A percentile compares a stretch with the other conserved stretches of the same genome.
Conservation (phyloP, 2,888 invertebrate species). For the Dolichopus griseipennis region DNA sequence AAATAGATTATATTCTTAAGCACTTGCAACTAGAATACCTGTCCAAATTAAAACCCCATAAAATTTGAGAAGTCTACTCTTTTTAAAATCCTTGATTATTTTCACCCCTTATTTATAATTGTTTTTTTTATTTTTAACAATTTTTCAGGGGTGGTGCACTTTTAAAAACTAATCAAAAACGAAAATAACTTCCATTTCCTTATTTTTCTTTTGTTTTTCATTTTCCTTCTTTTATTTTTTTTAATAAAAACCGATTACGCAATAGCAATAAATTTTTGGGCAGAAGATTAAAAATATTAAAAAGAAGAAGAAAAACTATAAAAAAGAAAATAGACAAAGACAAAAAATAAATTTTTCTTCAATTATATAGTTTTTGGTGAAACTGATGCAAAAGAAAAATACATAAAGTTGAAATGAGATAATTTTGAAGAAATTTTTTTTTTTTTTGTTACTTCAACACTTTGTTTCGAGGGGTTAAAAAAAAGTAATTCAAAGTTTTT, state of each 20-base stretch:
- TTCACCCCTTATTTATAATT: no score
- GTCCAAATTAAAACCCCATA: no score
- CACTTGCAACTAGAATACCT: no score
- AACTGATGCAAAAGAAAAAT: background rate
- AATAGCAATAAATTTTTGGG: constrained; percentile 1
- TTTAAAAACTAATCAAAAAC: background rate
- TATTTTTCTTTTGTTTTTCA: no score
- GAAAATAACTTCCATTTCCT: no score
- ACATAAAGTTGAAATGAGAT: background rate
- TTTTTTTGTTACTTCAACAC: no score
- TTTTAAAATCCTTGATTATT: no score
- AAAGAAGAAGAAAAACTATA: background rate
- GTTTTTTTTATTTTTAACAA: no score
- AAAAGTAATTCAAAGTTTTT: constrained; percentile 4
- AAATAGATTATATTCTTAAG: no score
- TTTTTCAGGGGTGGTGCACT: background rate
- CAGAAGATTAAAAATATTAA: background rate
- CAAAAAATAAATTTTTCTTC: background rate
- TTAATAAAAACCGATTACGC: background rate
- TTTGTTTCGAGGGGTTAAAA: background rate
- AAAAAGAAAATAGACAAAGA: background rate
- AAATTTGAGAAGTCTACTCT: no score
- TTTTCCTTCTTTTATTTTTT: no score
- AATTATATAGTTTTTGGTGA: background rate
- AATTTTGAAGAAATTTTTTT: background rate